These are phyloP conservation scores for Pantala flavescens DNA, from an alignment of 1,140 invertebrate genomes.

Conservation along the genomic window DNA sequence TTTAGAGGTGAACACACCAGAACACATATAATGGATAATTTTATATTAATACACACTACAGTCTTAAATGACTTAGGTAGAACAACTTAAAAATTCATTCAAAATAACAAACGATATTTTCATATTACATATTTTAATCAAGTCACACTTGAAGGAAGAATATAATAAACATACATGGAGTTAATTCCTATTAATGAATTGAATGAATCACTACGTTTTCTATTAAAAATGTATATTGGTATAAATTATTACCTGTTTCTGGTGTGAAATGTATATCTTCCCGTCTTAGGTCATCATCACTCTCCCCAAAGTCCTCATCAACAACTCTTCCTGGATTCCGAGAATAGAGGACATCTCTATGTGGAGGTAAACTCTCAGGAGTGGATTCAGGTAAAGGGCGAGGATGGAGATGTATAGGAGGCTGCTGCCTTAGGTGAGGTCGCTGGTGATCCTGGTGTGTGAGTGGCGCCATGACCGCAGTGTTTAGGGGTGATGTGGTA, in stretches of 20 bases:
- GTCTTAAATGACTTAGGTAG: too few relatives aligned
- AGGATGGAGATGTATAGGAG: conserved; percentile 31
- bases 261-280: conserved; percentile 77
- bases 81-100: too few relatives aligned
- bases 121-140: too few relatives aligned
- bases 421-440: conserved; percentile 32
- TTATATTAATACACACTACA: too few relatives aligned
- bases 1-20: too few relatives aligned
- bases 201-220: too few relatives aligned
- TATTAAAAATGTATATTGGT: too few relatives aligned
- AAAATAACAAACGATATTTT: too few relatives aligned
- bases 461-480: background rate
- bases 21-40: too few relatives aligned
- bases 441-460: conserved; percentile 21
- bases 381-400: conserved; percentile 28
- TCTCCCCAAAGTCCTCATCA: conserved; percentile 71
- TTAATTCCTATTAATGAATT: too few relatives aligned
- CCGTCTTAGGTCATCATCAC: conserved; percentile 76
- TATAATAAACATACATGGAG: too few relatives aligned
- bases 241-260: conserved; percentile 59
- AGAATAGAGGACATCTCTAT: background rate
- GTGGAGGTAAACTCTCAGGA: conserved; percentile 14
- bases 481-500: background rate
- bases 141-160: too few relatives aligned
- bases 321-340: background rate